Evolutionary conservation across 2,113 vertebrate genomes (phyloP), one percentile per base, ranked within the genome.

Genomic region (Tamias sibiricus): DNA sequence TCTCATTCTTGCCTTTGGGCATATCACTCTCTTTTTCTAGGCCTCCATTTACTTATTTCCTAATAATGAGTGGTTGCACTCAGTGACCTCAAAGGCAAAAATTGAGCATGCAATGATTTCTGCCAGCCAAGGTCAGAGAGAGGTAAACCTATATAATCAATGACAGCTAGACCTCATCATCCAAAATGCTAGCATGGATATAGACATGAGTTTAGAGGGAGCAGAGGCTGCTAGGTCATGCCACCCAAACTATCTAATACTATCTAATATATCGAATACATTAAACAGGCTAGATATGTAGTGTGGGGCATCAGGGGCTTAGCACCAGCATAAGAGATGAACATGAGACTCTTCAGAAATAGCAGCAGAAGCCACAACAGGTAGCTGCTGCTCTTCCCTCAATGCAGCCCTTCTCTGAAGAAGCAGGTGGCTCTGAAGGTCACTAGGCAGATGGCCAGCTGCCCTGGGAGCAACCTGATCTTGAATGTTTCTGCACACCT

Each of bases 361-460:
- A 71, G 66, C 35, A 75, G 49, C 9, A 80, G 69, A 74, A 49
- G 47, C 0, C 0, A 16, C 75, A 91, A 66, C 44, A 91, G 72
- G n/a, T 72, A 91, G 68, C 79, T 62, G 9, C 35, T 52, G 49
- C 28, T 42, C 19, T 47, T 72, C 30, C 47, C 32, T 95, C 59
- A 32, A 49, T 28, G 19, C 6, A 84, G 84, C 26, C 40, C 5
- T 64, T 88, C 49, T 82, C 24, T 71, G 37, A 80, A 95, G 75
- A 84, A 32, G 20, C 79, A 96, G 47, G 47, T 92, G 52, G 54
- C 76, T 68, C 30, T 83, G 64, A 72, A 84, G 69, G 95, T 69
- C 49, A 42, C n/a, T n/a, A 89, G 83, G 44, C 79, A 88, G 94
- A 62, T 96, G 75, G 85, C 42, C 69, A 47, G 59, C 47, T 37